phyloP scores from a whole-genome alignment of 2,888 invertebrate genomes.

The Aspidiotus destructor region DNA sequence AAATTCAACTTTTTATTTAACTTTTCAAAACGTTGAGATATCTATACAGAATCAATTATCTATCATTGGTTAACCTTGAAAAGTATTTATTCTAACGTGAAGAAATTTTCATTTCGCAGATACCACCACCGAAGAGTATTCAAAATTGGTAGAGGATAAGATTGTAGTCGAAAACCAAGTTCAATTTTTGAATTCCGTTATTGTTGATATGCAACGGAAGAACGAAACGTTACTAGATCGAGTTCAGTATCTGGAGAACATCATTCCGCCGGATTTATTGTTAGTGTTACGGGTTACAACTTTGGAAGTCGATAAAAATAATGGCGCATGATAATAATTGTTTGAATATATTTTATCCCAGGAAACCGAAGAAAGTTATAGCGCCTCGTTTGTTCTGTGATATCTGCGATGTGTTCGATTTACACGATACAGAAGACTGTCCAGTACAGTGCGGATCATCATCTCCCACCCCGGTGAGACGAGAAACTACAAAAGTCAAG shows the following conservation, averaged over 20 bases:
- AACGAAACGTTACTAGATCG: conserved; percentile 57
- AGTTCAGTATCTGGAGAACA: conserved; percentile 68
- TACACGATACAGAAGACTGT: conserved; percentile 96
- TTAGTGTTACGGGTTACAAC: conserved; percentile 6
- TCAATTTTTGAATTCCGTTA: conserved; percentile 89
- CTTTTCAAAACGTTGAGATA: no score
- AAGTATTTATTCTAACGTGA: conserved; percentile 1
- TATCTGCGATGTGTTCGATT: conserved; percentile 93
- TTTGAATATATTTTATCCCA: background rate
- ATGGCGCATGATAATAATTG: no score
- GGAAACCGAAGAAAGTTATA: conserved; percentile 40
- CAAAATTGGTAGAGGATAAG: conserved; percentile 53
- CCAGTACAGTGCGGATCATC: conserved; percentile 63
- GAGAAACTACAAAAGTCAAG: conserved; percentile 30
- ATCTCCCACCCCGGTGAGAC: conserved; percentile 45
- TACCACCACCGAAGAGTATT: conserved; percentile 46
- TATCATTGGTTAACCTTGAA: background rate
- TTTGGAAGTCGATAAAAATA: background rate
- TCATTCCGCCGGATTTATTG: conserved; percentile 43
- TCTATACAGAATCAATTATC: no score
- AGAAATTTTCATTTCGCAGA: background rate
- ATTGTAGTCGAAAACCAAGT: conserved; percentile 58
- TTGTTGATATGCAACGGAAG: conserved; percentile 90
- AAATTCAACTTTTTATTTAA: no score
- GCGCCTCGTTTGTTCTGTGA: conserved; percentile 89